Base-by-base conservation (phyloP, 1,140 invertebrate genomes). In the Neodiprion virginianus region DNA sequence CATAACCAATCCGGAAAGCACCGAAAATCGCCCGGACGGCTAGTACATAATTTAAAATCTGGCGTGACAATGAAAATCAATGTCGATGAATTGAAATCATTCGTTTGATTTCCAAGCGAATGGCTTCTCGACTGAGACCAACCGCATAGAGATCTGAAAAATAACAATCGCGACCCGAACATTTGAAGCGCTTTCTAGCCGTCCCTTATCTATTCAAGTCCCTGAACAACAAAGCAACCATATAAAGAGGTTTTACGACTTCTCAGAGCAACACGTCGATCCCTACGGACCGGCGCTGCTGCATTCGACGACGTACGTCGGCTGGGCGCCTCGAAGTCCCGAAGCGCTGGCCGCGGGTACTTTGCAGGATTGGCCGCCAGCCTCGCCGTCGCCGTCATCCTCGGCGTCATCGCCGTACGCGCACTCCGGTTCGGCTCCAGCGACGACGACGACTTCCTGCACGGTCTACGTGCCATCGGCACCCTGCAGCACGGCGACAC, bases 261-360 rank as follows among this genome's bases (percentile, higher is more conserved):
- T 53, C 72, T 14, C 74, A 86, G 86, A 87, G 48, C 86, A 88
- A 77, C 83, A 87, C 65, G 74, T 83, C 8, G 86, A 88, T 74
- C 82, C 86, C 0, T 89, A 88, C 66, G 78, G 83, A 28, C 80
- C 87, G n/a, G 84, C 88, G 50, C 79, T 89, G 2, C 67, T 88
- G 1, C 87, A 89, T 72, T 88, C 87, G n/a, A 84, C 86, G 14
- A 83, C 87, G 0, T 89, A 89, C 65, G 85, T 87, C 9, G 83
- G 85, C 23, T 89, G 88, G 88, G 81, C 86, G 1, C 80, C 87
- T 1, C 78, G 88, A 40, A 89, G 87, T 79, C 86, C 88, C 1
- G 88, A 89, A 68, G 79, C 83, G 53, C 67, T 84, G 9, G 73
- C 82, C 4, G 76, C 80, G 68, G 3, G 14, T 76, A 17, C 40